phyloP scores from a whole-genome alignment of 2,888 invertebrate genomes.

The Drepanosiphum platanoidis region DNA sequence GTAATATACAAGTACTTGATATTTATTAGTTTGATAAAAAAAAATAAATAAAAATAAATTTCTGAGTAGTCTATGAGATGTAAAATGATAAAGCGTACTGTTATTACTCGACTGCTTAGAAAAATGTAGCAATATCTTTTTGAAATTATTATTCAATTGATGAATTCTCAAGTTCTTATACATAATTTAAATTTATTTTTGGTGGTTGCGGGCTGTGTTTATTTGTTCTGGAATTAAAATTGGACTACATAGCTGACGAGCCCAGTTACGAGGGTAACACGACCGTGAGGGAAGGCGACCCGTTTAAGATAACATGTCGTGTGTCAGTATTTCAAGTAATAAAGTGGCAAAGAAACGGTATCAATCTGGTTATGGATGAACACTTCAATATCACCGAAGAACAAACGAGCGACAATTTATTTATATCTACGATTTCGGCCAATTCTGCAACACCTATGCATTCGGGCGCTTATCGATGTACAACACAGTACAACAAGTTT shows the following conservation, averaged over 20 bases:
- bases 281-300: conserved; percentile 64
- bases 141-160: background rate
- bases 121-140: background rate
- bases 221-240: conserved; percentile 42
- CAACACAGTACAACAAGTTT: conserved; percentile 63
- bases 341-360: conserved; percentile 64
- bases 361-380: conserved; percentile 12
- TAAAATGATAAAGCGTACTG: background rate
- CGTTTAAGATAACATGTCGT: conserved; percentile 64
- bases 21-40: too few species aligned
- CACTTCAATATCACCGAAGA: conserved; percentile 49
- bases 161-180: background rate
- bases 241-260: conserved; percentile 56
- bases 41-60: too few species aligned
- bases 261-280: conserved; percentile 64
- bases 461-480: conserved; percentile 65
- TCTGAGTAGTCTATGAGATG: background rate
- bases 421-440: conserved; percentile 63
- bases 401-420: conserved; percentile 40
- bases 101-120: background rate
- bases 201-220: conserved; percentile 42
- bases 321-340: conserved; percentile 64
- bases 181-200: conserved; percentile 35
- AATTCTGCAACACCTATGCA: conserved; percentile 64
- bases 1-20: background rate